Evolutionary conservation across 1,140 invertebrate species (phyloP).

Genomic region (Ceratosolen fusciceps): DNA sequence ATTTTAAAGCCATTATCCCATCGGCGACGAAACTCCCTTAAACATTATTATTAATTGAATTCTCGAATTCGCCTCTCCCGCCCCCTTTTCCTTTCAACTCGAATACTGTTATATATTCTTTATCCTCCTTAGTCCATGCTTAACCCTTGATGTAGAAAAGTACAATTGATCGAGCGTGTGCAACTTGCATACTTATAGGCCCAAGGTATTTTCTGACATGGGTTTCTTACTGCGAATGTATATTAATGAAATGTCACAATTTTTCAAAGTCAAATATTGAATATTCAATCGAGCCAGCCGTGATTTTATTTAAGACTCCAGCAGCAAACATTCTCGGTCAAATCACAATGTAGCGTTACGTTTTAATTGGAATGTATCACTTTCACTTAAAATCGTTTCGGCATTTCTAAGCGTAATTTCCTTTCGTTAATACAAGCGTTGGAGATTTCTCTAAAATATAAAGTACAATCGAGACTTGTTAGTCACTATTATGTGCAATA

Average conservation of each 20-base stretch:
- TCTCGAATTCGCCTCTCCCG: too few species aligned
- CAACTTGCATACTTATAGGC: too few species aligned
- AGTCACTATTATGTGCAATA: not conserved
- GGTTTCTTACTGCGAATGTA: not conserved
- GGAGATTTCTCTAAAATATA: conserved; percentile 23
- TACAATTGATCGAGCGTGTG: too few species aligned
- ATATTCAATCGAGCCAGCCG: not conserved
- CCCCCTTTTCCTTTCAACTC: too few species aligned
- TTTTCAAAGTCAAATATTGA: not conserved
- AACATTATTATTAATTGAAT: too few species aligned
- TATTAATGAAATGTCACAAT: not conserved
- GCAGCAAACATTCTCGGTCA: not conserved
- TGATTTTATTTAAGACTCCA: not conserved
- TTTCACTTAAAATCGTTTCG: conserved; percentile 30
- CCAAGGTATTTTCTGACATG: not conserved
- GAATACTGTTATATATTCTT: too few species aligned
- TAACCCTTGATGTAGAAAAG: too few species aligned
- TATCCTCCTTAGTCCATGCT: too few species aligned
- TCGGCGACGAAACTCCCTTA: too few species aligned
- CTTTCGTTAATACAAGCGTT: conserved; percentile 17
- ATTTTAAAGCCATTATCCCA: too few species aligned
- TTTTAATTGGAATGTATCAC: conserved; percentile 11
- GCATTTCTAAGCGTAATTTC: conserved; percentile 20
- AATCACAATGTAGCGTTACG: not conserved
- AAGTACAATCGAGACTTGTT: not conserved